These are phyloP conservation scores for Campoplex capitator DNA, from an alignment of 2,888 invertebrate genomes.

Conservation along the genomic window DNA sequence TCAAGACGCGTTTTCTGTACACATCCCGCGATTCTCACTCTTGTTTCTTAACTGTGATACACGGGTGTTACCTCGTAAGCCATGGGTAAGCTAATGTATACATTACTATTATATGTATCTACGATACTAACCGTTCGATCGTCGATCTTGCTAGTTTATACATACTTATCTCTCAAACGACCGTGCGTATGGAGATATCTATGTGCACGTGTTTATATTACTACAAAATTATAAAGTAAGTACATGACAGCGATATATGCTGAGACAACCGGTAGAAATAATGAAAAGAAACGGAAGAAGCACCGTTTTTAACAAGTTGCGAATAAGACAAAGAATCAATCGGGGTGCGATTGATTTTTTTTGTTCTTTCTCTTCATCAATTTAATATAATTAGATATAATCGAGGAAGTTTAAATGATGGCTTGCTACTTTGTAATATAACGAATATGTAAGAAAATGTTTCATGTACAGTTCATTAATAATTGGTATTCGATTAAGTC, in stretches of 20 bases:
- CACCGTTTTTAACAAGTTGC: not conserved
- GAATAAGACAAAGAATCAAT: not conserved
- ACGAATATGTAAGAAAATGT: not conserved
- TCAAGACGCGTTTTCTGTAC: slow-evolving; percentile 18
- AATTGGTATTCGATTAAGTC: not conserved
- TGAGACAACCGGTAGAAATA: not conserved
- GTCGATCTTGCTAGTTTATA: slow-evolving; percentile 43
- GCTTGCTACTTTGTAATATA: not conserved
- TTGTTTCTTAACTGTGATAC: slow-evolving; percentile 3
- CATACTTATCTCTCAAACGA: slow-evolving; percentile 33
- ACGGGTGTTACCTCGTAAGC: slow-evolving; percentile 38
- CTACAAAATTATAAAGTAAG: slow-evolving; percentile 1
- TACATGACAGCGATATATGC: not conserved
- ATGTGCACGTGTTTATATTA: not conserved
- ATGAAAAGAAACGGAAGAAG: not conserved
- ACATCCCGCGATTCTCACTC: slow-evolving; percentile 19
- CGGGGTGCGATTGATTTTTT: not conserved
- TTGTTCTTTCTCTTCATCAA: not conserved
- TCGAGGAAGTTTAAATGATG: not conserved
- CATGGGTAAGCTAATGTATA: slow-evolving; percentile 37
- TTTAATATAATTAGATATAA: not conserved
- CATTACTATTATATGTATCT: slow-evolving; percentile 34
- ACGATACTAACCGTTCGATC: slow-evolving; percentile 31
- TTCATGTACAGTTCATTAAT: not conserved
- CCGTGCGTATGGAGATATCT: not conserved